A percentile compares a stretch with the other conserved stretches of the same genome.
phyloP scores from a whole-genome alignment of 2,113 vertebrate genomes.

The Paralichthys olivaceus region DNA sequence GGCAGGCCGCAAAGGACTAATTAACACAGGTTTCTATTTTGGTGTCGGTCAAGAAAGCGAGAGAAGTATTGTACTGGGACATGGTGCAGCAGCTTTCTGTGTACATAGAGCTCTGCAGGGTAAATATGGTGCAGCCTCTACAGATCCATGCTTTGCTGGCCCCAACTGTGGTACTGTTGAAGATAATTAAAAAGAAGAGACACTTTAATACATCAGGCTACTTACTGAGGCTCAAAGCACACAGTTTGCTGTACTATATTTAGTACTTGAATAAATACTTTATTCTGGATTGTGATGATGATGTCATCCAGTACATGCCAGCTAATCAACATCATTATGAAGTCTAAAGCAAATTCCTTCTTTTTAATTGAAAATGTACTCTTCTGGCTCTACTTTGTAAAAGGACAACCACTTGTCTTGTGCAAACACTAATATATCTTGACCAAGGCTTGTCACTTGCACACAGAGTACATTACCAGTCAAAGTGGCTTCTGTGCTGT shows the following conservation, averaged over 20 bases:
- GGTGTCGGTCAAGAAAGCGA: constrained; percentile 56
- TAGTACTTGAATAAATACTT: constrained; percentile 26
- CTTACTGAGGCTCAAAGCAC: neutral
- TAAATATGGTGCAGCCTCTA: constrained; percentile 50
- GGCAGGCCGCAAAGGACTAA: constrained; percentile 67
- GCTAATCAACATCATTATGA: neutral
- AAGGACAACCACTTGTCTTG: too few relatives aligned
- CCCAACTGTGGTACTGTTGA: constrained; percentile 8
- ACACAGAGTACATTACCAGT: too few relatives aligned
- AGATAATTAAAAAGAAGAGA: constrained; percentile 27
- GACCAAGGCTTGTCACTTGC: too few relatives aligned
- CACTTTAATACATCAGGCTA: neutral
- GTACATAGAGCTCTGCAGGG: constrained; percentile 52
- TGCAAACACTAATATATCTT: too few relatives aligned
- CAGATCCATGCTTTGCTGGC: constrained; percentile 23
- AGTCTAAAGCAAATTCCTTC: neutral
- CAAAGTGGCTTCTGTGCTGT: too few relatives aligned
- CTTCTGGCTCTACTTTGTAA: too few relatives aligned
- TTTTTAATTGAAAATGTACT: too few relatives aligned
- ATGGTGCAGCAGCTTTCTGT: constrained; percentile 36
- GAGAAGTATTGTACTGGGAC: constrained; percentile 37
- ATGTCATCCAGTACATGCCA: neutral
- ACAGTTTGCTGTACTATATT: neutral
- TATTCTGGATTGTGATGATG: constrained; percentile 40
- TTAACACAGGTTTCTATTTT: constrained; percentile 71